phyloP scores from a whole-genome alignment of 2,797 vertebrate species.

The Poecilia gillii region DNA sequence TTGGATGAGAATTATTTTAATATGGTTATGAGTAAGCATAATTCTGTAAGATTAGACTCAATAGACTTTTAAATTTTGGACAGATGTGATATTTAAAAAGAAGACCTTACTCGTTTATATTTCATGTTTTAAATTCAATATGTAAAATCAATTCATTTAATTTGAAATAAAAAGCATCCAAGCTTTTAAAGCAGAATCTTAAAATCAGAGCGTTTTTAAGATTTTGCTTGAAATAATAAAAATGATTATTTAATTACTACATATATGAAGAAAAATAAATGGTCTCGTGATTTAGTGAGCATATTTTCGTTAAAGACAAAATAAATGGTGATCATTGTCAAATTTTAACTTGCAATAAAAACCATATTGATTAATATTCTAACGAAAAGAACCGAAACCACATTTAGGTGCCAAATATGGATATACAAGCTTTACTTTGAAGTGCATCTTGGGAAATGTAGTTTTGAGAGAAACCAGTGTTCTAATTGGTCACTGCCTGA shows the following conservation, averaged over 20 bases:
- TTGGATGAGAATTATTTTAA: neutral
- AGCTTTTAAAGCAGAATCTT: too few species aligned
- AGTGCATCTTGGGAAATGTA: conserved; percentile 62
- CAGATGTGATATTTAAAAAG: neutral
- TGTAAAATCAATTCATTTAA: too few species aligned
- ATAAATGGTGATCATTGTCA: neutral
- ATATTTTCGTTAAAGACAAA: neutral
- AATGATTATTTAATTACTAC: neutral
- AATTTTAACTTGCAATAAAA: neutral
- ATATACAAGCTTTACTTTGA: neutral
- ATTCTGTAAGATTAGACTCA: neutral
- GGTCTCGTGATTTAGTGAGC: neutral
- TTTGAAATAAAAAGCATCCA: too few species aligned
- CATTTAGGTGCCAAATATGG: neutral
- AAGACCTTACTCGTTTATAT: neutral
- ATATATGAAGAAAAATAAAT: neutral
- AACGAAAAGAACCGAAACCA: neutral
- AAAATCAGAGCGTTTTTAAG: too few species aligned
- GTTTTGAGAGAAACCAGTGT: conserved; percentile 5
- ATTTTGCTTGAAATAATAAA: too few species aligned
- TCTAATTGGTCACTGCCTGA: conserved; percentile 62
- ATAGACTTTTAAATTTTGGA: neutral
- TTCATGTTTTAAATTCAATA: too few species aligned
- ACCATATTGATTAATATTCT: neutral
- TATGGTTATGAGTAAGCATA: neutral